A percentile compares a stretch with the other conserved stretches of the same genome.
Evolutionary conservation across 2,888 invertebrate genomes (phyloP).

Genomic region (Acronicta leporina): DNA sequence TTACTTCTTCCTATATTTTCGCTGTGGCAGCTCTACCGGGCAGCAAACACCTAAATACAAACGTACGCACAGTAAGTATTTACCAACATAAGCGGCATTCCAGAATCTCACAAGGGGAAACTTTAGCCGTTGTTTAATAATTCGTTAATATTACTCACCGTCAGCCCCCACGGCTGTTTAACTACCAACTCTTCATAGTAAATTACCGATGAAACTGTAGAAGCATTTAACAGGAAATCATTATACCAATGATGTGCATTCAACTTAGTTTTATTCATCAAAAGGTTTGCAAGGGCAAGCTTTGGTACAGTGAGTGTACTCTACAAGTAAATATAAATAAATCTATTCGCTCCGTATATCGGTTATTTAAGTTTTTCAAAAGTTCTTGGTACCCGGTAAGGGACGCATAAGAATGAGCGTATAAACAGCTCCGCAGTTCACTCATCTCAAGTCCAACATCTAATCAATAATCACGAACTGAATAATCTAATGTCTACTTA

Average conservation of each 20-base stretch:
- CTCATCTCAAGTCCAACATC: constrained; percentile 50
- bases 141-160: constrained; percentile 50
- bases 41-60: constrained; percentile 22
- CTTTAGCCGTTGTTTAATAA: constrained; percentile 58
- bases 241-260: constrained; percentile 52
- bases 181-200: constrained; percentile 45
- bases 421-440: constrained; percentile 40
- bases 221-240: constrained; percentile 57
- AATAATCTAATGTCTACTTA: constrained; percentile 55
- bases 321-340: constrained; percentile 17
- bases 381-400: constrained; percentile 19
- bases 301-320: constrained; percentile 23
- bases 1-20: constrained; percentile 36
- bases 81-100: constrained; percentile 48
- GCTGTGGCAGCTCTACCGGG: constrained; percentile 1
- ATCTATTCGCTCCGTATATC: constrained; percentile 19
- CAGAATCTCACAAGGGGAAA: constrained; percentile 50
- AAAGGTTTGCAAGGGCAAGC: too few relatives aligned
- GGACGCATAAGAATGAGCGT: constrained; percentile 39
- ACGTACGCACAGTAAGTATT: constrained; percentile 31
- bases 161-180: constrained; percentile 48
- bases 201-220: constrained; percentile 53
- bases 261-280: constrained; percentile 33
- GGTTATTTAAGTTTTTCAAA: constrained; percentile 27
- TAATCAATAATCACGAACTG: constrained; percentile 61